Evolutionary conservation across 2,888 invertebrate genomes (phyloP).

Genomic region (Pollenia labialis): DNA sequence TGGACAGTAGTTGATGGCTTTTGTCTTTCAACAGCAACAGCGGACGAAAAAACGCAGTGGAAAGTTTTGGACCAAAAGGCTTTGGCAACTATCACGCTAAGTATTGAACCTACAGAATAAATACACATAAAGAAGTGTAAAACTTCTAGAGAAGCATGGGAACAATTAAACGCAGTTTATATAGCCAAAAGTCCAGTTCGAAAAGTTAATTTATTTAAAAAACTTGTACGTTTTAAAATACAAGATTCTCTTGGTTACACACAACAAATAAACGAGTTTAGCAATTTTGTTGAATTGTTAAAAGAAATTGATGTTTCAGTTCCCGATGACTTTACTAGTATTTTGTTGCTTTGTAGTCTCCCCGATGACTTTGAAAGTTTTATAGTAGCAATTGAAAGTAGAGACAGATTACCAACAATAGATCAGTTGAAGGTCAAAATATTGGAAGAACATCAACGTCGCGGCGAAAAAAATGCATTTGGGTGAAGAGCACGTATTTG

Average conservation of each 20-base stretch:
- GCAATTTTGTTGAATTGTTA: slow-evolving; percentile 52
- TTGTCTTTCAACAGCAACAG: slow-evolving; percentile 19
- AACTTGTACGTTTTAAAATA: slow-evolving; percentile 57
- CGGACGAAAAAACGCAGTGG: slow-evolving; percentile 22
- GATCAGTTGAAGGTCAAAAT: slow-evolving; percentile 66
- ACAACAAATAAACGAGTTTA: slow-evolving; percentile 63
- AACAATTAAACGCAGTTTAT: slow-evolving; percentile 7
- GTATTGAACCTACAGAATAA: slow-evolving; percentile 42
- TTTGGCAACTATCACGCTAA: slow-evolving; percentile 43
- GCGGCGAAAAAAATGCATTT: slow-evolving; percentile 22
- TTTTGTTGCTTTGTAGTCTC: slow-evolving; percentile 63
- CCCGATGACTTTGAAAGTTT: slow-evolving; percentile 70
- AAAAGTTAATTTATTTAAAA: slow-evolving; percentile 66
- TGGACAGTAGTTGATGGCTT: slow-evolving; percentile 7
- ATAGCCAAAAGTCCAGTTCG: slow-evolving; percentile 36
- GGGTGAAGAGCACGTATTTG: slow-evolving; percentile 47
- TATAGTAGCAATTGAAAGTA: slow-evolving; percentile 68
- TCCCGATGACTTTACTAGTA: slow-evolving; percentile 64
- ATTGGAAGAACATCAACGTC: slow-evolving; percentile 57
- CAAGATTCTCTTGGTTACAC: slow-evolving; percentile 19
- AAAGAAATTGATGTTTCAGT: slow-evolving; percentile 56
- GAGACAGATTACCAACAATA: slow-evolving; percentile 57
- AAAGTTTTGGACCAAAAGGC: slow-evolving; percentile 34
- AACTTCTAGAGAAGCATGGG: slow-evolving; percentile 31
- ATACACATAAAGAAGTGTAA: slow-evolving; percentile 46